Conservation (phyloP, 2,888 invertebrate species). For the Stenchaetothrips biformis region DNA sequence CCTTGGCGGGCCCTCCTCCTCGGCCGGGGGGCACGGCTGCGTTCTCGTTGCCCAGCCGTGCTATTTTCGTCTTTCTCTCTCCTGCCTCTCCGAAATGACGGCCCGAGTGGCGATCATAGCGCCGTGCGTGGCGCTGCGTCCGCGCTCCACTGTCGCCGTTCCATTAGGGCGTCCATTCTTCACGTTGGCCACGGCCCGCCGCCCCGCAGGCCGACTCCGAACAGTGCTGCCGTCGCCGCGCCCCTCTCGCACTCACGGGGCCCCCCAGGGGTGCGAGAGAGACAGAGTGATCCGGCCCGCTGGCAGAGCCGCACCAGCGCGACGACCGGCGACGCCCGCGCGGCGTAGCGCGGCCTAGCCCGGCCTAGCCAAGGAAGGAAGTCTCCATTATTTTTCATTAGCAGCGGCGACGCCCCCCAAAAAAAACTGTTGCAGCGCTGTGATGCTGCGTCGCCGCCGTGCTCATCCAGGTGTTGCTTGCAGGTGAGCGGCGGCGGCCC, state of each 20-base stretch:
- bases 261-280: too few relatives aligned
- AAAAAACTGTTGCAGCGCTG: background rate
- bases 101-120: background rate
- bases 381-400: slow-evolving; percentile 18
- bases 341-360: too few relatives aligned
- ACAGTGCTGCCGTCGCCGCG: too few relatives aligned
- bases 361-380: background rate
- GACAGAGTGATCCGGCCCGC: too few relatives aligned
- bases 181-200: background rate
- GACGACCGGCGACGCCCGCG: too few relatives aligned
- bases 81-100: background rate
- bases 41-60: too few relatives aligned
- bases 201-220: background rate
- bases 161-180: background rate
- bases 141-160: background rate
- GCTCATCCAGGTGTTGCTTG: background rate
- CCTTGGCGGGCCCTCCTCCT: too few relatives aligned
- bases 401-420: background rate
- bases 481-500: background rate
- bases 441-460: background rate
- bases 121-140: background rate
- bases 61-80: too few relatives aligned
- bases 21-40: too few relatives aligned
- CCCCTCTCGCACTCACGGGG: too few relatives aligned
- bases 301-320: too few relatives aligned